Evolutionary conservation across 1,140 invertebrate species (phyloP).

Genomic region (Geopemphigus sp.): DNA sequence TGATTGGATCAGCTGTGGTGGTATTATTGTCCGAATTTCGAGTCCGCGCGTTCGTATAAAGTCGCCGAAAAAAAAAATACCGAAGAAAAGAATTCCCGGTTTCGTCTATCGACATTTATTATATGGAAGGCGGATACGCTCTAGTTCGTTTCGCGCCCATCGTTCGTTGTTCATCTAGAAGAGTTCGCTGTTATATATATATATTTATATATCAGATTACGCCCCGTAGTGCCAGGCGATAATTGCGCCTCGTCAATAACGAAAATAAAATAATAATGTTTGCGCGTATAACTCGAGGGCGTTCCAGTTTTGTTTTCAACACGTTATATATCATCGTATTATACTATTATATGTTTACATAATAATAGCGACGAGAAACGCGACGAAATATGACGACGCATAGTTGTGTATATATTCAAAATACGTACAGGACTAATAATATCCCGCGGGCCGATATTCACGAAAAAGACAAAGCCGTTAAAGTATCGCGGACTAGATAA

Average conservation of each 20-base stretch:
- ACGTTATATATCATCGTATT: not conserved
- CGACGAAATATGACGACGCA: not conserved
- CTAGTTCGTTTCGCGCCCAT: not conserved
- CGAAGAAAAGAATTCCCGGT: too few relatives aligned
- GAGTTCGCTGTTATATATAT: not conserved
- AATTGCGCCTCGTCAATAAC: constrained; percentile 26
- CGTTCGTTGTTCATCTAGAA: not conserved
- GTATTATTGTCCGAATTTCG: too few relatives aligned
- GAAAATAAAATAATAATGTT: constrained; percentile 13
- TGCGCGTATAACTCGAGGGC: constrained; percentile 10
- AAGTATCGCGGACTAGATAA: not conserved
- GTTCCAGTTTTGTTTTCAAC: constrained; percentile 18
- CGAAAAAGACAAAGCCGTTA: not conserved
- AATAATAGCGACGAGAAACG: not conserved
- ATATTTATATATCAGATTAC: constrained; percentile 8
- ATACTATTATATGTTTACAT: constrained; percentile 2
- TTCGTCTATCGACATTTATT: too few relatives aligned
- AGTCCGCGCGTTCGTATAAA: too few relatives aligned
- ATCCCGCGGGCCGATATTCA: not conserved
- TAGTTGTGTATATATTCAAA: too few relatives aligned
- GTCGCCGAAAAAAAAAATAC: too few relatives aligned
- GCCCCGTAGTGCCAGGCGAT: constrained; percentile 7
- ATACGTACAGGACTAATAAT: too few relatives aligned
- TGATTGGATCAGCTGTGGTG: too few relatives aligned
- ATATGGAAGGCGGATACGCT: too few relatives aligned